Base-by-base conservation (phyloP, 2,888 invertebrate genomes). In the Myopa tessellatipennis region DNA sequence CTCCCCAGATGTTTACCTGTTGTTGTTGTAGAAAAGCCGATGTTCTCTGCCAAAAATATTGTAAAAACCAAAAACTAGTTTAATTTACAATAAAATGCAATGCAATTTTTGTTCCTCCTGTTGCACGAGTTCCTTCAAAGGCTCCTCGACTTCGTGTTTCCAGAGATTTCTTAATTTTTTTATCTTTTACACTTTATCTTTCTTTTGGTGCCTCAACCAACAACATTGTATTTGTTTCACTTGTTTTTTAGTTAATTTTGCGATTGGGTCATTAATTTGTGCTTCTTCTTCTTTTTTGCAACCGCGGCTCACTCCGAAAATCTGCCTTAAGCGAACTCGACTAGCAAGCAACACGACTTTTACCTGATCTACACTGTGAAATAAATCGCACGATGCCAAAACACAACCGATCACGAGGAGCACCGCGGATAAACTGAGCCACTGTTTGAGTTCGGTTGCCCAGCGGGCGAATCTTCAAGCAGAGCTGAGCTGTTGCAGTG, bases 361-460 rank as follows among this genome's bases (percentile, higher is more conserved):
- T 8, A 65, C 34, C 61, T 65, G 10, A 16, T 34, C 34, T 65
- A 34, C 14, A 26, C 61, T 26, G 5, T 26, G n/a, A 58, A 26
- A 34, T n/a, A 18, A 63, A 26, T n/a, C n/a, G 26, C 12, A 36
- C 38, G 36, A 65, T 4, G 10, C 45, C 45, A 14, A 72, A 74
- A 26, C 60, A 60, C 73, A n/a, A 73, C 74, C 67, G 74, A 50
- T 38, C 34, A 34, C 58, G 67, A 36, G 8, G 58, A 67, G 55
- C 74, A 18, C 68, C 67, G 67, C 74, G 58, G 74, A 74, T 55
- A 67, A 67, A 74, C 74, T 74, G 38, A 67, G 38, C 50, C 55
- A 12, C 55, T 55, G 16, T 55, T 55, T 16, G 36, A 38, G 34
- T 4, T 8, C n/a, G 12, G n/a, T 26, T 52, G 26, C 45, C n/a